These are phyloP conservation scores for Sarcoramphus papa DNA, from an alignment of 2,797 vertebrate genomes.

Conservation along the genomic window DNA sequence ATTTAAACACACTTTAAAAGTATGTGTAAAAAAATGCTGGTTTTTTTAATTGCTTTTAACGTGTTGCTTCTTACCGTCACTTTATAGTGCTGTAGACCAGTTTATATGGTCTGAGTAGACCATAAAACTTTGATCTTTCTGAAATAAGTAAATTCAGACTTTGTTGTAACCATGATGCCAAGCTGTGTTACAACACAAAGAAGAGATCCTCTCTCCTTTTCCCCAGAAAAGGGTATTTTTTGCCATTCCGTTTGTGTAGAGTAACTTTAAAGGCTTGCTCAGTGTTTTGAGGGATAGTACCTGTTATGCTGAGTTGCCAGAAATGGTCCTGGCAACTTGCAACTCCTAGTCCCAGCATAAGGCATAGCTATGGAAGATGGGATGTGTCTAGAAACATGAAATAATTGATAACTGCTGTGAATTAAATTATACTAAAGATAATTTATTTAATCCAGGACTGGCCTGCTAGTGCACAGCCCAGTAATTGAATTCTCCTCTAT, in stretches of 20 bases:
- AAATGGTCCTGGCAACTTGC: neutral
- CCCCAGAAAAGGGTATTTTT: neutral
- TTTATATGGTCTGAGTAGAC: neutral
- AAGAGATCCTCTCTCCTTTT: neutral
- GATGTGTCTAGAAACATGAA: neutral
- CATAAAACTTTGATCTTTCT: neutral
- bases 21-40: neutral
- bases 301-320: neutral
- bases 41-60: neutral
- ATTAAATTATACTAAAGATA: conserved; percentile 8
- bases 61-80: neutral
- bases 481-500: neutral
- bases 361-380: neutral
- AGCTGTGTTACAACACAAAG: neutral
- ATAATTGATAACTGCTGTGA: neutral
- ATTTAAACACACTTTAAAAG: neutral
- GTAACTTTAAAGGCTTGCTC: neutral
- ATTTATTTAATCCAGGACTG: neutral
- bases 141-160: neutral
- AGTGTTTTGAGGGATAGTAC: neutral
- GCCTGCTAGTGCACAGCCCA: neutral
- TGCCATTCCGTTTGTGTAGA: neutral
- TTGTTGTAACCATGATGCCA: neutral
- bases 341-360: neutral
- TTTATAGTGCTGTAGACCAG: neutral